A percentile compares a stretch with the other conserved stretches of the same genome.
These are phyloP conservation scores for Oxyura jamaicensis DNA, from an alignment of 2,113 vertebrate genomes.

Conservation along the genomic window DNA sequence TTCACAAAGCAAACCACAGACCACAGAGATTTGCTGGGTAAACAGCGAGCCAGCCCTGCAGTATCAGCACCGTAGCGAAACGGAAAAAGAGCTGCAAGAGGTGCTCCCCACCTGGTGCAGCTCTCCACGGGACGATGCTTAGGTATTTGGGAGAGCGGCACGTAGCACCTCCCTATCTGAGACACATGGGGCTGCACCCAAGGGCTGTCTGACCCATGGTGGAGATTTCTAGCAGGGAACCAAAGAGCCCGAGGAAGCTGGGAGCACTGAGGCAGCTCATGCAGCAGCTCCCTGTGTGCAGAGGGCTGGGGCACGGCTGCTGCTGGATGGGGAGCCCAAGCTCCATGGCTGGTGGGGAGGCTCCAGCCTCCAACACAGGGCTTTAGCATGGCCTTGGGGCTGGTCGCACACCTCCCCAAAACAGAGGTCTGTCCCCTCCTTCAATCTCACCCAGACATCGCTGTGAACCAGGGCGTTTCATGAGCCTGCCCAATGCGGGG, in stretches of 20 bases:
- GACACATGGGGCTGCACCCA: neutral
- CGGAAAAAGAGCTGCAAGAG: neutral
- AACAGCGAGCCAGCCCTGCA: neutral
- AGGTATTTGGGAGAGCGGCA: neutral
- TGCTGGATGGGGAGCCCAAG: neutral
- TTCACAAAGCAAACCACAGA: neutral
- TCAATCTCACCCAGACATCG: neutral
- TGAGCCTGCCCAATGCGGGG: neutral
- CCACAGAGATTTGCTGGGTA: neutral
- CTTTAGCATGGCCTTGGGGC: accelerated
- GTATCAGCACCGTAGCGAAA: neutral
- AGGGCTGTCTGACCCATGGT: neutral
- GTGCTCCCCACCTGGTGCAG: neutral
- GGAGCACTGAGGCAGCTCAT: neutral
- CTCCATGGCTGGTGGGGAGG: neutral
- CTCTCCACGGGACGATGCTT: neutral
- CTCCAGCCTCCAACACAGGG: neutral
- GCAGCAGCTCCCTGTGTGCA: neutral
- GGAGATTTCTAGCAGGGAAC: neutral
- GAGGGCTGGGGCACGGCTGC: accelerated
- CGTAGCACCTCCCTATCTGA: neutral
- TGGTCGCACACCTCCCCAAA: accelerated
- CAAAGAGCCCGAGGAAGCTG: neutral
- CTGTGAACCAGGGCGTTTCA: neutral
- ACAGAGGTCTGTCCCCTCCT: neutral